phyloP scores from a whole-genome alignment of 2,113 vertebrate species.

The Upupa epops region DNA sequence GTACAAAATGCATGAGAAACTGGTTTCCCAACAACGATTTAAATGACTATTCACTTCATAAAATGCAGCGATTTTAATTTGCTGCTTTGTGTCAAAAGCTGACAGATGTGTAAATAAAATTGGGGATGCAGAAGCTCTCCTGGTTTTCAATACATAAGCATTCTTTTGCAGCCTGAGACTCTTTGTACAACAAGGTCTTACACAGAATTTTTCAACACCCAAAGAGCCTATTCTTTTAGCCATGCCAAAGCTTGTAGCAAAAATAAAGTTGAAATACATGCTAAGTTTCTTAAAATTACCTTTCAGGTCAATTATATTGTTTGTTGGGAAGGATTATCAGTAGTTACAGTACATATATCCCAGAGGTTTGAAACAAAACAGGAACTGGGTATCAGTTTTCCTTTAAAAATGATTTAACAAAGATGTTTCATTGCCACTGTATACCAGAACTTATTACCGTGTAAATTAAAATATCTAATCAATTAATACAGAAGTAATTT shows the following conservation, averaged over 20 bases:
- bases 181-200: not conserved
- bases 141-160: not conserved
- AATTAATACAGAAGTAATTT: conserved; percentile 58
- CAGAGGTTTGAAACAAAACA: conserved; percentile 43
- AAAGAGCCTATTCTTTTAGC: not conserved
- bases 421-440: not conserved
- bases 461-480: conserved; percentile 52
- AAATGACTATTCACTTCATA: not conserved
- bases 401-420: conserved; percentile 20
- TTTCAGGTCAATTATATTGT: conserved; percentile 16
- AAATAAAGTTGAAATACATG: not conserved
- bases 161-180: not conserved
- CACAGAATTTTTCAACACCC: not conserved
- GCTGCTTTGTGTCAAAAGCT: not conserved
- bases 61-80: not conserved
- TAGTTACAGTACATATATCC: not conserved
- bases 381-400: not conserved
- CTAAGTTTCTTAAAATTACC: conserved; percentile 17
- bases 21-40: not conserved
- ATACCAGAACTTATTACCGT: conserved; percentile 28
- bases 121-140: conserved; percentile 24
- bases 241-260: not conserved
- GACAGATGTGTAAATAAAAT: conserved; percentile 28
- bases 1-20: not conserved
- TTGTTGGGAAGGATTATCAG: not conserved